Evolutionary conservation across 2,797 vertebrate genomes (phyloP).

Genomic region (Botia kubotai): DNA sequence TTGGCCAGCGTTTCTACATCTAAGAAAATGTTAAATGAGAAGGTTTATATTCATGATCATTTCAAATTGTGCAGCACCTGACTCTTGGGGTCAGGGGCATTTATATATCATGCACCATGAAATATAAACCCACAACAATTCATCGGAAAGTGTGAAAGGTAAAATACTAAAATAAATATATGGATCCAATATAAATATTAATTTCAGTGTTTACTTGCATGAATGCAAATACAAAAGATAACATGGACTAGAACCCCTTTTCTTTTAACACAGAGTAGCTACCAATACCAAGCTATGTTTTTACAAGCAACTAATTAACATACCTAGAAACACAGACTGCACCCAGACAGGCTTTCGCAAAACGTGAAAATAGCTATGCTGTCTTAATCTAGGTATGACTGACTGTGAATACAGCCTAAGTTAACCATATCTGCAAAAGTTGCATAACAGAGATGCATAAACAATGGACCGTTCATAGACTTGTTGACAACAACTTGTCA

Average conservation of each 20-base stretch:
- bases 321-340: neutral
- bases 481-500: neutral
- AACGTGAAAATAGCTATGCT: neutral
- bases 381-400: neutral
- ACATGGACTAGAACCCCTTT: neutral
- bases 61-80: too few species aligned
- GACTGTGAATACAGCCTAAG: neutral
- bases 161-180: neutral
- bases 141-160: neutral
- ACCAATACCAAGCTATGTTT: neutral
- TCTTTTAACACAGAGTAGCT: neutral
- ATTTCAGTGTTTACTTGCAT: neutral
- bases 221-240: neutral
- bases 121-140: neutral
- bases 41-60: too few species aligned
- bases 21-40: too few species aligned
- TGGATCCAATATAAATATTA: neutral
- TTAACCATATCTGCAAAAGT: too few species aligned
- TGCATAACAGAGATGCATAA: neutral
- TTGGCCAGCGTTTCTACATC: too few species aligned
- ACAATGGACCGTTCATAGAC: neutral
- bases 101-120: neutral
- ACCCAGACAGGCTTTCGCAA: neutral
- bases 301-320: neutral
- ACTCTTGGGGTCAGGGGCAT: neutral